Base-by-base conservation (phyloP, 2,888 invertebrate species). In the Zhuqinia jingwanae region DNA sequence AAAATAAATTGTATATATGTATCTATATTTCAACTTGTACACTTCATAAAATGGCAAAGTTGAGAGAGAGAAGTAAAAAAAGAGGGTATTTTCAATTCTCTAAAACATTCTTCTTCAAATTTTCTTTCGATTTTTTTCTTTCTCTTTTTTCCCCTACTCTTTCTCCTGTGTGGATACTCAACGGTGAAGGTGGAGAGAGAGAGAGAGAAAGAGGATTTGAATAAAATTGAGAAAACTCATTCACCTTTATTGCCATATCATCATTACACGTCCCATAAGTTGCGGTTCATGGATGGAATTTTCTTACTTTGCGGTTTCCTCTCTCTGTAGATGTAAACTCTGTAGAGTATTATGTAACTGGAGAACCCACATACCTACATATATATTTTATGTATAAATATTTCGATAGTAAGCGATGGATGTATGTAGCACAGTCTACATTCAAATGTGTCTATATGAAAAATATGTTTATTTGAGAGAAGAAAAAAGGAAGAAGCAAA, bases 171-270 rank as follows among this genome's bases (percentile, higher is more conserved):
- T 47, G 47, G 2, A 70, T 70, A 53, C 30, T 6, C 36, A 36
- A 30, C 22, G 25, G 56, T 11, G 8, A 53, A 36, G 36, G 53
- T 75, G 17, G 65, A 20, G 27, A 30, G 60, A 25, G 60, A 15
- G 65, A 25, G 60, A 27, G 65, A 30, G 36, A 30, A 27, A 73
- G 76, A 56, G 76, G 76, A 63, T 63, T 70, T 70, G 47, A 70
- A 70, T 70, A 70, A 70, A 70, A 70, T 47, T 70, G 70, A 47
- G 70, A 47, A 80, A 50, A 68, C 79, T 56, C 79, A 56, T 80
- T 80, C 68, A 80, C 68, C 68, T 53, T 80, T 80, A 80, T 80
- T 80, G 79, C 79, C 79, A 68, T 68, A 53, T 60, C 68, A 50
- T 80, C 79, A 50, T 80, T 80, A 53, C 68, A 68, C 68, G 65